These are phyloP conservation scores for Sus scrofa DNA, from an alignment of 2,113 vertebrate genomes.

Conservation along the genomic window T2T-Sscrofa CM000812.6:47699001-47699500, in stretches of 20 bases:
- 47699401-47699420: background rate
- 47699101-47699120: constrained; percentile 36
- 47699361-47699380: background rate
- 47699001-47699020: background rate
- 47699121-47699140: constrained; percentile 68
- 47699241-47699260: background rate
- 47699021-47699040: background rate
- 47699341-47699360: background rate
- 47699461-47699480: background rate
- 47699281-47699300: background rate
- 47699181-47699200: constrained; percentile 52
- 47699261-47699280: background rate
- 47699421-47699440: background rate
- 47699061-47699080: constrained; percentile 50
- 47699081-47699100: constrained; percentile 38
- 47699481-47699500: background rate
- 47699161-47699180: constrained; percentile 67
- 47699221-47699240: background rate
- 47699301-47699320: background rate
- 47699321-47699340: background rate
- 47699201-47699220: background rate
- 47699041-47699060: constrained; percentile 64
- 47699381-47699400: background rate
- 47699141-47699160: constrained; percentile 59
- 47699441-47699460: background rate